Evolutionary conservation across 2,797 vertebrate species (phyloP).

Genomic region (Enteromius treurensis): DNA sequence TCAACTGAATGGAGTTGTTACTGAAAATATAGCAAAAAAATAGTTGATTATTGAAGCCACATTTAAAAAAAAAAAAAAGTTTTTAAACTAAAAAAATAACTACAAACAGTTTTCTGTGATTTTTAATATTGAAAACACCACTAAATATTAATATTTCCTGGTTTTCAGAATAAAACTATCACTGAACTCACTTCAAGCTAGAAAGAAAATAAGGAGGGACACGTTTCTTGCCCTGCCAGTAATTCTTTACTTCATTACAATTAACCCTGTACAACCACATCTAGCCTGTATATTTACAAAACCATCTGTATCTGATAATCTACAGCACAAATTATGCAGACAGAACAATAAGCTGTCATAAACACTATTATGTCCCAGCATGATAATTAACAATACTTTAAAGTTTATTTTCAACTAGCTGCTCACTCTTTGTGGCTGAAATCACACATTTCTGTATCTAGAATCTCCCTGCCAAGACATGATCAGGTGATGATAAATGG

Average conservation of each 20-base stretch:
- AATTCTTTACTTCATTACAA: background rate
- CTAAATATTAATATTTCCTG: background rate
- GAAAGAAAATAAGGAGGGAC: background rate
- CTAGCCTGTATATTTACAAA: background rate
- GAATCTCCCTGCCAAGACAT: conserved; percentile 17
- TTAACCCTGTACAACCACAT: background rate
- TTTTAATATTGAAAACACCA: background rate
- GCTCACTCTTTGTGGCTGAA: background rate
- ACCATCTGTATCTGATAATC: too few relatives aligned
- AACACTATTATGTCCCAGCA: background rate
- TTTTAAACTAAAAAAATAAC: too few relatives aligned
- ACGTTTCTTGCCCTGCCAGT: background rate
- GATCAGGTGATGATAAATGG: conserved; percentile 41
- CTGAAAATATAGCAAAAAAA: background rate
- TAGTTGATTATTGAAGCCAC: too few relatives aligned
- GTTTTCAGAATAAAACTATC: background rate
- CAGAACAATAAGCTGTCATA: background rate
- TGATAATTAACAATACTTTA: background rate
- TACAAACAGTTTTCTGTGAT: background rate
- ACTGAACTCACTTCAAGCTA: background rate
- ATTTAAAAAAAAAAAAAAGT: too few relatives aligned
- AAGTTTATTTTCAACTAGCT: background rate
- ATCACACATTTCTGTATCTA: conserved; percentile 9
- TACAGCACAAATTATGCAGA: background rate
- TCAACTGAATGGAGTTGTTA: background rate